A percentile compares a stretch with the other conserved stretches of the same genome.
Evolutionary conservation across 92 coral and sea anemone genomes (phyloP).

Genomic region (Epizoanthus stellaris): DNA sequence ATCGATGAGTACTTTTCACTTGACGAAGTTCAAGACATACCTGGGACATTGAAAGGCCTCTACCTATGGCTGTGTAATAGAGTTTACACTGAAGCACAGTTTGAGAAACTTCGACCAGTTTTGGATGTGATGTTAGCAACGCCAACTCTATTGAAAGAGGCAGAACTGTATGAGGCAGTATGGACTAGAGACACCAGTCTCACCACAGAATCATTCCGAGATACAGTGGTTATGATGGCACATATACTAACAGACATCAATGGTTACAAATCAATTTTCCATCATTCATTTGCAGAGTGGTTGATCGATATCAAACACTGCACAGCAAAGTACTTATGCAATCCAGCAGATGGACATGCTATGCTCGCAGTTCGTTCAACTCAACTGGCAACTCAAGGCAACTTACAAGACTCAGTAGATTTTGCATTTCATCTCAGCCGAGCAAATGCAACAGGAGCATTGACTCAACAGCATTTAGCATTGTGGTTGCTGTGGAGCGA

Average conservation of each 20-base stretch:
- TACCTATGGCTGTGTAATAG: constrained; percentile 95
- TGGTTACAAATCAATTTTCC: constrained; percentile 84
- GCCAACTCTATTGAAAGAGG: constrained; percentile 79
- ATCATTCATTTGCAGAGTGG: constrained; percentile 98
- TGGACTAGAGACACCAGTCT: constrained; percentile 81
- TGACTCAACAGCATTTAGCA: constrained; percentile 84
- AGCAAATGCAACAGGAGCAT: constrained; percentile 74
- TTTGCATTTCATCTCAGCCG: constrained; percentile 96
- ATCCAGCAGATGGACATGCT: constrained; percentile 95
- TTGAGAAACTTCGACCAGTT: constrained; percentile 76
- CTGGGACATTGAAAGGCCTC: constrained; percentile 95
- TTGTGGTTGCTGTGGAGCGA: constrained; percentile 98
- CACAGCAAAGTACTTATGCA: constrained; percentile 89
- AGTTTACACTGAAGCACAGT: constrained; percentile 87
- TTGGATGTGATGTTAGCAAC: constrained; percentile 91
- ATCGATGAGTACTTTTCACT: constrained; percentile 81
- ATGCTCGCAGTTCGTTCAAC: constrained; percentile 95
- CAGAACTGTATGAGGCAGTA: constrained; percentile 83
- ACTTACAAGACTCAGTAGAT: constrained; percentile 72
- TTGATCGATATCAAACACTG: constrained; percentile 94
- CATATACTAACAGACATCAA: constrained; percentile 62
- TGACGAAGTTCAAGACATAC: constrained; percentile 89
- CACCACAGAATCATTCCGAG: constrained; percentile 64
- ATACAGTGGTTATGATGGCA: constrained; percentile 71
- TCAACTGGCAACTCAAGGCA: constrained; percentile 79